Evolutionary conservation across 2,888 invertebrate species (phyloP), one percentile per base, ranked within the genome.

Genomic region (Hoplodrina blanda): DNA sequence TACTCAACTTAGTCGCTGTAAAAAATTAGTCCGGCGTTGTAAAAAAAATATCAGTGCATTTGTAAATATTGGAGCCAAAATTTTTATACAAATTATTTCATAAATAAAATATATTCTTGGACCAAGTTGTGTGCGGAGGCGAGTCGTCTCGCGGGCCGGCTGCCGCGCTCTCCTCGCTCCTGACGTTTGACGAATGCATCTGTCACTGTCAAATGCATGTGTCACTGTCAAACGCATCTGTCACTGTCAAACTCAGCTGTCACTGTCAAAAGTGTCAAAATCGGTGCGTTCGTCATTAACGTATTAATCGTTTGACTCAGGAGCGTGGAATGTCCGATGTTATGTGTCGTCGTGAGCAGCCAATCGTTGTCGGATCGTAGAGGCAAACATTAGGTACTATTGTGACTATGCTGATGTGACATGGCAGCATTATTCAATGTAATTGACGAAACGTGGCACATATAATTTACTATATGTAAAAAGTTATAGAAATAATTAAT

Each of bases 401-500:
- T 90, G 90, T 92, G 93, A 93, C 92, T 90, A 89, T 92, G 93
- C 93, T 91, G 90, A 90, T 86, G 89, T 88, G 90, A 92, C 87
- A 89, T 90, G 92, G 93, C 94, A 94, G 93, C 93, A 94, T 94
- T 91, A 93, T 93, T 93, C 92, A 90, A 93, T 94, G 92, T 94
- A 93, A 92, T 93, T 94, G 93, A 92, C 90, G 92, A 92, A 91
- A 93, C 88, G 91, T 91, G 93, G 94, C 95, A 95, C 95, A 94
- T 92, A 92, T 91, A 92, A 94, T 93, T 94, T 94, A 95, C 94
- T 93, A 92, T 94, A 94, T 95, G 95, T 95, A 95, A 95, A 94
- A 95, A 94, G 94, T 94, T 95, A 95, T 95, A 95, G 95, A 95
- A 95, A 94, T 95, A 95, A 95, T 95, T 95, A 95, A 95, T 95